These are phyloP conservation scores for Prunella strophiata DNA, from an alignment of 2,797 vertebrate species.

Conservation along the genomic window DNA sequence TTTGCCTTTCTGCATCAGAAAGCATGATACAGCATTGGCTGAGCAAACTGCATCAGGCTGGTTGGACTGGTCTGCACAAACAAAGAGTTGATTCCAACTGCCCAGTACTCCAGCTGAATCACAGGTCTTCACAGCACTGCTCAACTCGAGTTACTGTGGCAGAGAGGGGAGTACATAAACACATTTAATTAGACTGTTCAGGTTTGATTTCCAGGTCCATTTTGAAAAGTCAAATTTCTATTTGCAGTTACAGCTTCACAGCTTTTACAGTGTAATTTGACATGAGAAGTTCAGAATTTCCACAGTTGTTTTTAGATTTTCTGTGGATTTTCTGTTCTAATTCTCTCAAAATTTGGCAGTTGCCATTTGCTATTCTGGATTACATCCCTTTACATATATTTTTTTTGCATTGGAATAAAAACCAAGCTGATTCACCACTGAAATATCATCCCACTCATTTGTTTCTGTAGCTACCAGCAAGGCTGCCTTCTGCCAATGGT, in stretches of 20 bases:
- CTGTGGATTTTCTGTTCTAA: neutral
- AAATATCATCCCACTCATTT: neutral
- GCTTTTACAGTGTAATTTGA: neutral
- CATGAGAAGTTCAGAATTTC: neutral
- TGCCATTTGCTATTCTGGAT: neutral
- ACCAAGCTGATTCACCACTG: neutral
- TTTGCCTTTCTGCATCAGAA: neutral
- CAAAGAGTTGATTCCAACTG: neutral
- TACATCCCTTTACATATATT: neutral
- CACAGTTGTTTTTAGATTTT: neutral
- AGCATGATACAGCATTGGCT: neutral
- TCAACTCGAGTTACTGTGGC: neutral
- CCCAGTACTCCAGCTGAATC: neutral
- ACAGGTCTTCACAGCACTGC: neutral
- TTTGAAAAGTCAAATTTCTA: neutral
- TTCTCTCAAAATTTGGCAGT: neutral
- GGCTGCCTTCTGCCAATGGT: neutral
- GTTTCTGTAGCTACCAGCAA: neutral
- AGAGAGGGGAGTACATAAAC: neutral
- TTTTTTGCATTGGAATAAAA: neutral
- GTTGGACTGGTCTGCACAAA: neutral
- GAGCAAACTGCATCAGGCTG: neutral
- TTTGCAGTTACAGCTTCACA: neutral
- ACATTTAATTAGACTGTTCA: neutral
- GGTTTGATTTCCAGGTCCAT: neutral